phyloP scores from a whole-genome alignment of 2,797 vertebrate species.

The Rhyacichthys aspro region DNA sequence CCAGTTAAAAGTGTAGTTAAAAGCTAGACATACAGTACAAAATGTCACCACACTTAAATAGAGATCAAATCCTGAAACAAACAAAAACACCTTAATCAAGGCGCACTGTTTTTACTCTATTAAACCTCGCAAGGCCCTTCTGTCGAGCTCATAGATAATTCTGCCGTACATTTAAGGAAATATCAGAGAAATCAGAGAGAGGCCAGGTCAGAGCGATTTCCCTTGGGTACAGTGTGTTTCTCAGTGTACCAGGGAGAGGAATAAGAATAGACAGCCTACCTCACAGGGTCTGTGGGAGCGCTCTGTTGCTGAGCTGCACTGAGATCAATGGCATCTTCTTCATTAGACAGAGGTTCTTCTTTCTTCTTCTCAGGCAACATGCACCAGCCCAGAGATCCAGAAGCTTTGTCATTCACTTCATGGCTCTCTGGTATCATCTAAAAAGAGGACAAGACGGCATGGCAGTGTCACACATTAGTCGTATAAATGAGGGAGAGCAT shows the following conservation, averaged over 20 bases:
- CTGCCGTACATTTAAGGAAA: slow-evolving; percentile 66
- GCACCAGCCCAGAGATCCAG: slow-evolving; percentile 25
- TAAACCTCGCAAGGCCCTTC: slow-evolving; percentile 18
- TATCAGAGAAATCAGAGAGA: slow-evolving; percentile 28
- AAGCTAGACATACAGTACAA: neutral
- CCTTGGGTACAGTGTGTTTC: slow-evolving; percentile 37
- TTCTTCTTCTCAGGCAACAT: slow-evolving; percentile 8
- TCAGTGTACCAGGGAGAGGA: slow-evolving; percentile 28
- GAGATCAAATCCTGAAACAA: slow-evolving; percentile 1
- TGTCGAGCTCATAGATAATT: slow-evolving; percentile 21
- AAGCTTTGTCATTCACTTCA: slow-evolving; percentile 7
- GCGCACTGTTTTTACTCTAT: slow-evolving; percentile 1
- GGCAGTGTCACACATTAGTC: neutral
- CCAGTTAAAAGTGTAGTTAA: neutral
- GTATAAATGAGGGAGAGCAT: too few species aligned
- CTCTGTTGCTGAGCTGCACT: slow-evolving; percentile 34
- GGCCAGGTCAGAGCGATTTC: slow-evolving; percentile 42
- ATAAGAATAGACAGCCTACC: slow-evolving; percentile 75
- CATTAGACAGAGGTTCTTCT: slow-evolving; percentile 10
- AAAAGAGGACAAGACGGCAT: neutral
- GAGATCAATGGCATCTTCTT: slow-evolving; percentile 19
- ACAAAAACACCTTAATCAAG: slow-evolving; percentile 4
- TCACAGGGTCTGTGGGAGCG: slow-evolving; percentile 48
- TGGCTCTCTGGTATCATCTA: slow-evolving; percentile 18
- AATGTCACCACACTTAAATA: neutral